Percentiles rank a stretch among this genome's conserved stretches.
These are phyloP conservation scores for Buceros bicornis DNA, from an alignment of 2,797 vertebrate genomes.

Conservation along the genomic window DNA sequence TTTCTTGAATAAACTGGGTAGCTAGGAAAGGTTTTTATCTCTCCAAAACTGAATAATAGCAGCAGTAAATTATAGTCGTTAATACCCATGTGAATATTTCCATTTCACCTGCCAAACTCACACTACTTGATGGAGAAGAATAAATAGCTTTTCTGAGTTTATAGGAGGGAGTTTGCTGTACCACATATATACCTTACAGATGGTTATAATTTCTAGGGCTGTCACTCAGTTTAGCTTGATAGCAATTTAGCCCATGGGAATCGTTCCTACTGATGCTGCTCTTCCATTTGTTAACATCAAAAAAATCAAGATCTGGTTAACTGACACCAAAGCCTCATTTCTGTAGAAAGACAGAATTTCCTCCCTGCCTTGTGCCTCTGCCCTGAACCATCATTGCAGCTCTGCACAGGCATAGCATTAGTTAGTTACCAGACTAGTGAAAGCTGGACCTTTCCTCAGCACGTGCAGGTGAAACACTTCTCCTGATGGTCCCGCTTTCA, in stretches of 20 bases:
- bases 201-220: background rate
- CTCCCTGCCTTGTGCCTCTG: background rate
- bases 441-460: background rate
- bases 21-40: background rate
- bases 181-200: background rate
- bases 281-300: background rate
- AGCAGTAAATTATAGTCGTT: background rate
- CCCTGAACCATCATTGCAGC: background rate
- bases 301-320: background rate
- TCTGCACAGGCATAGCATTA: background rate
- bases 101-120: constrained; percentile 16
- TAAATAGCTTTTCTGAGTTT: constrained; percentile 3
- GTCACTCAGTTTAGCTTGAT: constrained; percentile 13
- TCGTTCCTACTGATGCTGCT: background rate
- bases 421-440: background rate
- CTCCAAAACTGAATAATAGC: background rate
- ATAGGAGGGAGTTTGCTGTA: background rate
- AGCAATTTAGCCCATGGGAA: constrained; percentile 30
- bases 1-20: background rate
- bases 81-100: constrained; percentile 25
- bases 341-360: background rate
- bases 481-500: fast-evolving
- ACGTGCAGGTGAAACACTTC: fast-evolving
- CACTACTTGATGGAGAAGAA: background rate
- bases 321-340: background rate